Evolutionary conservation across 1,140 invertebrate genomes (phyloP).

Genomic region (Drosophila baimaii): DNA sequence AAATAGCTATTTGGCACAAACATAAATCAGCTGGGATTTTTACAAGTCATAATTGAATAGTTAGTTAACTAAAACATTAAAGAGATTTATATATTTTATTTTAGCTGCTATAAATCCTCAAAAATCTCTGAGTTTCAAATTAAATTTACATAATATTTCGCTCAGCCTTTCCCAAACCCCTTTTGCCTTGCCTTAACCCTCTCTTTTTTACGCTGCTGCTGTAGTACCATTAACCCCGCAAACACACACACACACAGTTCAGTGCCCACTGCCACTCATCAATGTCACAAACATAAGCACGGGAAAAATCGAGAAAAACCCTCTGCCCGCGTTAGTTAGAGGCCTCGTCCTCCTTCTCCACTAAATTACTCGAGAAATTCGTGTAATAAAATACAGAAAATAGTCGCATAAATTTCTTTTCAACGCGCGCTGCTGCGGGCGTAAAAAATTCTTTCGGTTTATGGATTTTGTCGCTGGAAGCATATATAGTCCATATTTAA

Average conservation of each 20-base stretch:
- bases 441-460: constrained; percentile 46
- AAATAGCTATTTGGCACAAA: background rate
- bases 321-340: constrained; percentile 14
- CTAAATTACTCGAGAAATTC: constrained; percentile 65
- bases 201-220: constrained; percentile 2
- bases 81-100: background rate
- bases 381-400: constrained; percentile 59
- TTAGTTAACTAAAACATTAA: background rate
- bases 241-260: background rate
- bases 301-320: constrained; percentile 31
- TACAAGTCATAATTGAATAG: too few species aligned
- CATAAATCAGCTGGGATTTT: background rate
- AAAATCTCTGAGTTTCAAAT: background rate
- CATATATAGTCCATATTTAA: constrained; percentile 50
- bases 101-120: background rate
- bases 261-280: constrained; percentile 42
- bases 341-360: background rate
- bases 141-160: constrained; percentile 5
- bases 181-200: constrained; percentile 10
- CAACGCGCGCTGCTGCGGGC: constrained; percentile 41
- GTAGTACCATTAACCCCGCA: constrained; percentile 29
- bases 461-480: constrained; percentile 44
- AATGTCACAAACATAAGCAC: constrained; percentile 47
- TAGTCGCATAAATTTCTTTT: constrained; percentile 53
- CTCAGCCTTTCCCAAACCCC: background rate